Evolutionary conservation across 2,113 vertebrate genomes (phyloP), one percentile per base, ranked within the genome.

Genomic region (Struthidea cinerea): DNA sequence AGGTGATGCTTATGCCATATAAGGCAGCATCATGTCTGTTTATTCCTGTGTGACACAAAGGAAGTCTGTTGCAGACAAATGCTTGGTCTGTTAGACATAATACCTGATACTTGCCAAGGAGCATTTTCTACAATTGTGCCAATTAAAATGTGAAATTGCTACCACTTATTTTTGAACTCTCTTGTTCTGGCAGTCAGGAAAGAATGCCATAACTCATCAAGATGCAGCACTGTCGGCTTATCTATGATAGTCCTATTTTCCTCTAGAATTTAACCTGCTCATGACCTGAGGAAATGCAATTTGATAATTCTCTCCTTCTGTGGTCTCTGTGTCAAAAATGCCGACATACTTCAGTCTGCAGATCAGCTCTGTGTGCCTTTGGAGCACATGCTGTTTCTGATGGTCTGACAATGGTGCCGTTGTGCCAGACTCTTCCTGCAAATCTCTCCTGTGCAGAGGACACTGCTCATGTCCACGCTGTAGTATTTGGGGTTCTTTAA

Each of bases 91-190:
- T 95, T 82, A 91, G 95, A 90, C 73, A 37, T 88, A 95, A 92
- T 93, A 96, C 71, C 79, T 76, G 92, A 94, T 96, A 84, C 92
- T 94, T 97, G 96, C 93, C 96, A 97, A 93, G 91, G 23, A 94
- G 63, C 65, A 41, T 90, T 97, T 96, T 97, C 81, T 86, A 82
- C 93, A 95, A 88, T 84, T 92, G 94, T 94, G 89, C 81, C 95
- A 87, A 87, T 93, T 94, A 96, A 94, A 93, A 92, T 85, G 76
- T 5, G 53, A 96, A 95, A 96, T 89, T 92, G 91, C 87, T 88
- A 71, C 90, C 94, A 75, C 84, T 95, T 75, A 56, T 56, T 93
- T 95, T 89, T 94, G 93, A 91, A 76, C 59, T 82, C 79, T 93
- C 47, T 24, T 57, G 52, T 93, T 89, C 77, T 84, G 68, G 74